These are phyloP conservation scores for Tenthredo livida DNA, from an alignment of 2,888 invertebrate species.

Conservation along the genomic window DNA sequence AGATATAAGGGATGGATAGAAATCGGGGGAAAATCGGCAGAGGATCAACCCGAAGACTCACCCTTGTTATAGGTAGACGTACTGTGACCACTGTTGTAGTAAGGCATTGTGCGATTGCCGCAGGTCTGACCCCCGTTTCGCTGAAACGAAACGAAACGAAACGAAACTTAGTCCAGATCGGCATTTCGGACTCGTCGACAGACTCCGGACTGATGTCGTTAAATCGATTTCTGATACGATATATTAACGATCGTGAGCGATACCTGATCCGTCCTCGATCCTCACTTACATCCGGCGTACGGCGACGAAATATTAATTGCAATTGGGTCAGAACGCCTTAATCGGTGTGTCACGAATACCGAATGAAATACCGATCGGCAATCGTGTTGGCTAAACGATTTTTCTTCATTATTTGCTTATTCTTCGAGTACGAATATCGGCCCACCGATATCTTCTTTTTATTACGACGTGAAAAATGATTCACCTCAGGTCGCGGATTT, in stretches of 20 bases:
- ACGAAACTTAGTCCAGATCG: neutral
- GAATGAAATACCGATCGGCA: neutral
- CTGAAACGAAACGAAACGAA: constrained; percentile 19
- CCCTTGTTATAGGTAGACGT: constrained; percentile 73
- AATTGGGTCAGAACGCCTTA: constrained; percentile 25
- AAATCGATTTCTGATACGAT: neutral
- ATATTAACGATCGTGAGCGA: neutral
- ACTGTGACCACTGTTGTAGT: constrained; percentile 73
- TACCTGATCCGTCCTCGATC: neutral
- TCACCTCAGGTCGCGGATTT: neutral
- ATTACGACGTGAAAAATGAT: neutral
- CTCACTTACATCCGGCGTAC: constrained; percentile 6
- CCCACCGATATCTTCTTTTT: neutral
- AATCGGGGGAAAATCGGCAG: neutral
- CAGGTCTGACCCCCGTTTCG: neutral
- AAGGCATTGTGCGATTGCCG: constrained; percentile 69
- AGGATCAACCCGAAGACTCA: constrained; percentile 55
- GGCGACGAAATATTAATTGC: constrained; percentile 21
- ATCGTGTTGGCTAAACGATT: neutral
- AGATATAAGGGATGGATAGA: too few relatives aligned
- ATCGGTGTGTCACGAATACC: neutral
- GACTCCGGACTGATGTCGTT: neutral
- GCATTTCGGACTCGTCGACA: neutral
- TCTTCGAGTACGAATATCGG: neutral
- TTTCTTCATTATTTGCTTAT: neutral